phyloP scores from a whole-genome alignment of 2,113 vertebrate species.

The Lynx canadensis region DNA sequence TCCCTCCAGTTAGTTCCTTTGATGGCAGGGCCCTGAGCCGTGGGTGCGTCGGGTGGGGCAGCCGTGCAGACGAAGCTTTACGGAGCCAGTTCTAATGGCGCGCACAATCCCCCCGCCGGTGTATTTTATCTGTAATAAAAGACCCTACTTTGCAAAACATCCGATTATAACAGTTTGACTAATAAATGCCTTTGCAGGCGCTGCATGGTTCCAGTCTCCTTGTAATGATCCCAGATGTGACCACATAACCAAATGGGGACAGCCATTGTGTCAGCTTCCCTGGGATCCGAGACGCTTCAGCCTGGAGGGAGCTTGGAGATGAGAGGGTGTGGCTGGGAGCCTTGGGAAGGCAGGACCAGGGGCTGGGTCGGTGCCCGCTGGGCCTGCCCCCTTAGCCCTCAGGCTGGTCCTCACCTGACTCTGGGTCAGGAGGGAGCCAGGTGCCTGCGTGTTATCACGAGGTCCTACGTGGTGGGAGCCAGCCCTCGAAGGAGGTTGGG shows the following conservation, averaged over 20 bases:
- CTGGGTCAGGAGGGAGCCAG: background rate
- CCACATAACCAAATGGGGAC: background rate
- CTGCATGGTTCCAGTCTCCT: background rate
- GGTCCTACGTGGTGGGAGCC: background rate
- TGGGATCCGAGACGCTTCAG: background rate
- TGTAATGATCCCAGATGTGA: background rate
- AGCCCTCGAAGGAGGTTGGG: background rate
- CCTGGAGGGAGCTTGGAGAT: background rate
- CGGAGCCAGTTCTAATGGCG: background rate
- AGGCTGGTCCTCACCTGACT: background rate
- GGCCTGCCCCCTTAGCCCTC: too few relatives aligned
- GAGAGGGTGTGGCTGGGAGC: background rate
- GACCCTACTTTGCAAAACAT: background rate
- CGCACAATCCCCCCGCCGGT: accelerated
- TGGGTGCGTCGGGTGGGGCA: accelerated
- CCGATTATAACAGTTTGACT: background rate
- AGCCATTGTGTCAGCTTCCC: accelerated
- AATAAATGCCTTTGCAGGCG: background rate
- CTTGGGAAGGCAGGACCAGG: background rate
- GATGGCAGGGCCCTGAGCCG: background rate
- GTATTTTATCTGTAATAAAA: background rate
- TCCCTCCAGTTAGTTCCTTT: accelerated
- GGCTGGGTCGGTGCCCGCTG: accelerated
- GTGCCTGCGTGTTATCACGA: background rate
- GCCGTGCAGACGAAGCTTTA: background rate